These are phyloP conservation scores for Stratiolaelaps scimitus DNA, from an alignment of 1,140 invertebrate genomes.

Conservation along the genomic window DNA sequence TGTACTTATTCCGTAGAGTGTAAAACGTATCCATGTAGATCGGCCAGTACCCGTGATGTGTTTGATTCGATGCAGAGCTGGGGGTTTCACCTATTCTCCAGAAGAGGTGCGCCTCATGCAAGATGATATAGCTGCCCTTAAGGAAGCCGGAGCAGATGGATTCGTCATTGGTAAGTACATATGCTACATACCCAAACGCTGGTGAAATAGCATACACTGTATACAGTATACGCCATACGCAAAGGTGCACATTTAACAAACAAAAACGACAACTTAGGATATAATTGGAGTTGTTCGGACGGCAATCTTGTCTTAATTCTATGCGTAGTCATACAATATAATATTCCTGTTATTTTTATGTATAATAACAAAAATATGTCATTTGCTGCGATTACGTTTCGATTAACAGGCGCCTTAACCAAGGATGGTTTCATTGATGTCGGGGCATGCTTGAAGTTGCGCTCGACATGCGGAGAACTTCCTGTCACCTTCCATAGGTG, in stretches of 20 bases:
- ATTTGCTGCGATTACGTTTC: too few species aligned
- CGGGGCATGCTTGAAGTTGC: neutral
- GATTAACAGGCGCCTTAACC: neutral
- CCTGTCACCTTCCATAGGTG: slow-evolving; percentile 24
- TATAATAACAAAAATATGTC: too few species aligned
- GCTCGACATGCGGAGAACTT: neutral
- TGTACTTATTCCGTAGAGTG: neutral
- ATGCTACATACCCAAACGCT: too few species aligned
- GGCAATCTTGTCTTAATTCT: neutral
- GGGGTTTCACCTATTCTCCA: neutral
- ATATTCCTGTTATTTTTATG: slow-evolving; percentile 8
- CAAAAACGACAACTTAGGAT: neutral
- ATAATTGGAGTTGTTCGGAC: neutral
- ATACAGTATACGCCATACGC: neutral
- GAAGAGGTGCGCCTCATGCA: neutral
- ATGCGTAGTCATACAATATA: neutral
- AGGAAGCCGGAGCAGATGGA: slow-evolving; percentile 14
- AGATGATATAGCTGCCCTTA: neutral
- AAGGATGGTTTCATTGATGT: slow-evolving; percentile 1
- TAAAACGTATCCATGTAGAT: neutral
- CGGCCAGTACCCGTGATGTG: slow-evolving; percentile 6
- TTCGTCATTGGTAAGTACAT: neutral
- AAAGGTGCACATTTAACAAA: neutral
- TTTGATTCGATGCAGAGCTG: slow-evolving; percentile 9
- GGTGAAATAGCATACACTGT: too few species aligned